These are phyloP conservation scores for Diorhabda elongata DNA, from an alignment of 1,140 invertebrate species.

Conservation along the genomic window DNA sequence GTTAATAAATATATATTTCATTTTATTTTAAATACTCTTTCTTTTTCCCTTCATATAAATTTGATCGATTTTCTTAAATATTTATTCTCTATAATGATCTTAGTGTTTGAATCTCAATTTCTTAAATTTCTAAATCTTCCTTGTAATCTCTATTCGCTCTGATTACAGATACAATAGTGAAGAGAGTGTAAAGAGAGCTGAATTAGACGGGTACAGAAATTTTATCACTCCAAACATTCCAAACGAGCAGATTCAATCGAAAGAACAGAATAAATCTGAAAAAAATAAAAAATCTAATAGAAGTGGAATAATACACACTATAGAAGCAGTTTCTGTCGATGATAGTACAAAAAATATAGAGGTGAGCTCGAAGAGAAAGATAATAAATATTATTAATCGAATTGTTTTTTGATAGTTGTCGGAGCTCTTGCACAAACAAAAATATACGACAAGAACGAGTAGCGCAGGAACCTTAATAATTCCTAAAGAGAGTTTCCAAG, in stretches of 20 bases:
- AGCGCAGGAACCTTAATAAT: slow-evolving; percentile 52
- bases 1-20: too few species aligned
- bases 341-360: slow-evolving; percentile 26
- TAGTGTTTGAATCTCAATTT: too few species aligned
- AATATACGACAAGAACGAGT: slow-evolving; percentile 49
- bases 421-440: slow-evolving; percentile 17
- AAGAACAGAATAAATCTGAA: background rate
- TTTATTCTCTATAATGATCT: too few species aligned
- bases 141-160: background rate
- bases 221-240: slow-evolving; percentile 27
- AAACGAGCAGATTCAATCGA: background rate
- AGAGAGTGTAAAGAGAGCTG: slow-evolving; percentile 34
- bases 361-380: slow-evolving; percentile 11
- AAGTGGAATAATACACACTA: slow-evolving; percentile 17
- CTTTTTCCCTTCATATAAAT: too few species aligned
- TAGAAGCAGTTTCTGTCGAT: slow-evolving; percentile 24
- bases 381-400: background rate
- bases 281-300: slow-evolving; percentile 18
- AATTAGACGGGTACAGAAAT: slow-evolving; percentile 35
- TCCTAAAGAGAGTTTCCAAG: slow-evolving; percentile 48
- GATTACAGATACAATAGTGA: slow-evolving; percentile 20
- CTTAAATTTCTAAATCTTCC: too few species aligned
- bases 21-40: too few species aligned
- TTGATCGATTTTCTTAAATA: too few species aligned
- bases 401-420: background rate